Conservation (phyloP, 2,113 vertebrate genomes). For the Columba janthina region DNA sequence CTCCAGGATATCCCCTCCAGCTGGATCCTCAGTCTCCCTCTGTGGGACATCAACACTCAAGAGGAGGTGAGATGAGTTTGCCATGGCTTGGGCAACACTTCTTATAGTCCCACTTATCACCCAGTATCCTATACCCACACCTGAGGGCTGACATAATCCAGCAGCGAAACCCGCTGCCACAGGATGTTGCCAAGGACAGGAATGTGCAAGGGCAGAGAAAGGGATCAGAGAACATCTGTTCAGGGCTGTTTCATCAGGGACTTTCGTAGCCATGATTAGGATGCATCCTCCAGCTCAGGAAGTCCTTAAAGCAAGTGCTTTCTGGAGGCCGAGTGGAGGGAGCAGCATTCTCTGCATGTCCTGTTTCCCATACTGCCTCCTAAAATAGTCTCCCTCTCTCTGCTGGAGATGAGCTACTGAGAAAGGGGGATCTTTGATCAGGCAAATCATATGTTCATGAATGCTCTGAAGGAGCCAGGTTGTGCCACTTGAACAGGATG, state of each 20-base stretch:
- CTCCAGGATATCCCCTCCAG: not conserved
- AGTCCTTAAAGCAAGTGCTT: constrained; percentile 22
- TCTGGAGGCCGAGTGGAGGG: not conserved
- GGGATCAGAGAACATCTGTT: constrained; percentile 23
- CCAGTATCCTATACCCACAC: not conserved
- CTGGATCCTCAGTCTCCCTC: not conserved
- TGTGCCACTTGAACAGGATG: not conserved
- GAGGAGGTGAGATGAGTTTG: not conserved
- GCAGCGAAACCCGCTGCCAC: not conserved
- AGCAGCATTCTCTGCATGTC: not conserved
- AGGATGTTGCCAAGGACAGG: constrained; percentile 24
- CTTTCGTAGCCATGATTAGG: not conserved
- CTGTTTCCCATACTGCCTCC: not conserved
- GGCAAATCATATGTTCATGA: not conserved
- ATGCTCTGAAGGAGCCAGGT: not conserved
- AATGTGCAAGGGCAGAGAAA: constrained; percentile 7
- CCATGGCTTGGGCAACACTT: not conserved
- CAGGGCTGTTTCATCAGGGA: not conserved
- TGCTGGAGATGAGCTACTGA: not conserved
- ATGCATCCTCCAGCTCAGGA: constrained; percentile 26
- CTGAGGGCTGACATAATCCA: constrained; percentile 11
- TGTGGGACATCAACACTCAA: not conserved
- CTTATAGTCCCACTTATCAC: not conserved
- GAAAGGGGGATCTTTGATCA: not conserved
- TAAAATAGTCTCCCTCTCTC: not conserved